Evolutionary conservation across 2,888 invertebrate species (phyloP).

Genomic region (Pyralis farinalis): DNA sequence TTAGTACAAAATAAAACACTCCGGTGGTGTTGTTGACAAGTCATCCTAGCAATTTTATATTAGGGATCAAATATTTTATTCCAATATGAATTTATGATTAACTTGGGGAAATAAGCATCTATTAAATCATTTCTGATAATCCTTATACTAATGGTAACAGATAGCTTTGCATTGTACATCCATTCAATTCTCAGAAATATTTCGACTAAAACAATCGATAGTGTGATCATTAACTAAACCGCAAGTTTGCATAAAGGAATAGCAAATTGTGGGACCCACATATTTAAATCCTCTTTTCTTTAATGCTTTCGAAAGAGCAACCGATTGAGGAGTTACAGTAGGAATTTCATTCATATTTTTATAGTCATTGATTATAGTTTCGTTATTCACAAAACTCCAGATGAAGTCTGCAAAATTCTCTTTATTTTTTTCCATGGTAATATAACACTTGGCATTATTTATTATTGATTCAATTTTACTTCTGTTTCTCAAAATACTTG

Average conservation of each 20-base stretch:
- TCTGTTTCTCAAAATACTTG: constrained; percentile 49
- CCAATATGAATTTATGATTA: no score
- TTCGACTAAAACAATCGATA: constrained; percentile 31
- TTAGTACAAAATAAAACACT: no score
- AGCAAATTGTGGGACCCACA: constrained; percentile 60
- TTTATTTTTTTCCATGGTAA: constrained; percentile 44
- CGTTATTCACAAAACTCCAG: constrained; percentile 54
- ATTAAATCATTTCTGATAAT: no score
- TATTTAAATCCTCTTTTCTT: constrained; percentile 56
- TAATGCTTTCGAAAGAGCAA: constrained; percentile 44
- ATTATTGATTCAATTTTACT: constrained; percentile 56
- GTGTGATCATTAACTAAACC: constrained; percentile 64
- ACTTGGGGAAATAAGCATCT: no score
- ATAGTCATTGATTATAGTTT: constrained; percentile 51
- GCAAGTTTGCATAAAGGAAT: constrained; percentile 70
- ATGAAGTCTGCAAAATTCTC: constrained; percentile 52
- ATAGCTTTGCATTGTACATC: no score
- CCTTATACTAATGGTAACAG: no score
- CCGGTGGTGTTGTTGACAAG: no score
- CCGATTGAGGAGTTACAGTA: constrained; percentile 39
- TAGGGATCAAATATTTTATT: no score
- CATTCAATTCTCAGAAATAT: background rate
- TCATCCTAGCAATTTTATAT: no score
- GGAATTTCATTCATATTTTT: constrained; percentile 41
- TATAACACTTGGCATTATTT: constrained; percentile 52